These are phyloP conservation scores for Bombus sibiricus DNA, from an alignment of 1,140 invertebrate species.

Conservation along the genomic window DNA sequence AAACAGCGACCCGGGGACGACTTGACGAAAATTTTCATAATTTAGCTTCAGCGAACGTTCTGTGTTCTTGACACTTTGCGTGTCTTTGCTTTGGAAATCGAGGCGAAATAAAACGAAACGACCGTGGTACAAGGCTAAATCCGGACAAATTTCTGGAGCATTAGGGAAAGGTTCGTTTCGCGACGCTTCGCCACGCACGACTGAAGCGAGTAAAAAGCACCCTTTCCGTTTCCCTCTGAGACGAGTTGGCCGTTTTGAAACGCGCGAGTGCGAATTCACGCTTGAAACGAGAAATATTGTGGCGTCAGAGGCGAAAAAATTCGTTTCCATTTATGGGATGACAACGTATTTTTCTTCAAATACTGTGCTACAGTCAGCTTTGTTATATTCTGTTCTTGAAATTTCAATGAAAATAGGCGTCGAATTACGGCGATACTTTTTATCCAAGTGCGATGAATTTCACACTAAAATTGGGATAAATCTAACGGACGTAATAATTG, in stretches of 20 bases:
- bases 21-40: conserved; percentile 8
- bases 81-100: not conserved
- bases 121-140: not conserved
- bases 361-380: not conserved
- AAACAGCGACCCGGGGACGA: not conserved
- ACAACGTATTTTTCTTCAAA: not conserved
- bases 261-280: not conserved
- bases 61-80: not conserved
- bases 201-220: not conserved
- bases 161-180: not conserved
- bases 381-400: too few species aligned
- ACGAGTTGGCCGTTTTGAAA: not conserved
- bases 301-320: not conserved
- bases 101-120: not conserved
- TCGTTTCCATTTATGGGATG: not conserved
- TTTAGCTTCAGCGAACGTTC: not conserved
- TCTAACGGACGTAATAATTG: not conserved
- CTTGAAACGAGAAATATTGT: conserved; percentile 3
- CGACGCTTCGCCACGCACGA: not conserved
- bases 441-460: not conserved
- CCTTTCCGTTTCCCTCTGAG: not conserved
- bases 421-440: not conserved
- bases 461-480: not conserved
- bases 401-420: not conserved
- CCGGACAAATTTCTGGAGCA: not conserved